A percentile compares a stretch with the other conserved stretches of the same genome.
Evolutionary conservation across 2,888 invertebrate species (phyloP).

Genomic region (Notocelia uddmanniana): DNA sequence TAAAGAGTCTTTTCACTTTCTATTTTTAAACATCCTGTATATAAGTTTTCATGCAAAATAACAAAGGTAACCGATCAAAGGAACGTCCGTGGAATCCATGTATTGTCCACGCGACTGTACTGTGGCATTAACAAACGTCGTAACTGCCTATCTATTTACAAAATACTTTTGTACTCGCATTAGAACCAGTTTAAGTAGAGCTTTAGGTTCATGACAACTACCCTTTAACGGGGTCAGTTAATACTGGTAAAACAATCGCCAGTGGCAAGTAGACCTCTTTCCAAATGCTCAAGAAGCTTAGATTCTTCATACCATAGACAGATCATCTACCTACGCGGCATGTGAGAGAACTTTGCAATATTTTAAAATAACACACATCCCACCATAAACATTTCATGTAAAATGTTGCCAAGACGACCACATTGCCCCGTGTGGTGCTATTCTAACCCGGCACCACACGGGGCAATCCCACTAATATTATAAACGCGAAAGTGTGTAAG

Average conservation of each 20-base stretch:
- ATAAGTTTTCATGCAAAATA: slow-evolving; percentile 25
- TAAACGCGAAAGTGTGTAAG: no score
- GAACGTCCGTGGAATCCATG: slow-evolving; percentile 10
- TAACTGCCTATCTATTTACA: no score
- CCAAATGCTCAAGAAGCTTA: not conserved
- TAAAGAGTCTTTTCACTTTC: not conserved
- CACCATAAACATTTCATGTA: no score
- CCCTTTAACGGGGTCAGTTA: not conserved
- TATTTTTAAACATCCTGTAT: slow-evolving; percentile 2
- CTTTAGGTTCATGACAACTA: not conserved
- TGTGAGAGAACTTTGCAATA: not conserved
- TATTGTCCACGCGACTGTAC: slow-evolving; percentile 13
- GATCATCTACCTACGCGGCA: not conserved
- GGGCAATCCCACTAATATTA: no score
- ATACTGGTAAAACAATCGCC: not conserved
- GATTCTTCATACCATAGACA: not conserved
- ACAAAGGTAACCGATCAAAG: slow-evolving; percentile 29
- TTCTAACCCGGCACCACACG: no score
- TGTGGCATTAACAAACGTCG: not conserved
- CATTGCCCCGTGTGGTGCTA: no score
- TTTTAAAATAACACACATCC: no score
- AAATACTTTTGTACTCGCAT: not conserved
- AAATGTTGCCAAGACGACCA: no score
- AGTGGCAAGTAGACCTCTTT: not conserved
- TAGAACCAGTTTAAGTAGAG: not conserved